Base-by-base conservation (phyloP, 2,888 invertebrate genomes). In the Shargacucullia verbasci region DNA sequence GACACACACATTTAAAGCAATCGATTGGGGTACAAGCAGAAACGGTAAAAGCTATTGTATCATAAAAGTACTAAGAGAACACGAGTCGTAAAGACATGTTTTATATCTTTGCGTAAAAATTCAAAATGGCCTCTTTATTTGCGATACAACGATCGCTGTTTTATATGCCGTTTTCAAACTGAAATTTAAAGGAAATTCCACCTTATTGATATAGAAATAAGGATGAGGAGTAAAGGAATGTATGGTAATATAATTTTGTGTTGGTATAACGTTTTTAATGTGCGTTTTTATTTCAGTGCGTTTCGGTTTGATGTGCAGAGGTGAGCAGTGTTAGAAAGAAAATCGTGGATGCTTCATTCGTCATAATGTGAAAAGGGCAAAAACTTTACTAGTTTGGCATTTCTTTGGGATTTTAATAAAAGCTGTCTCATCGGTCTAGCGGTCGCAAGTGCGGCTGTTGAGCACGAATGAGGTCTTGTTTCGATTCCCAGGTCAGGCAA, bases 101-200 rank as follows among this genome's bases (percentile, higher is more conserved):
- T 82, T 76, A 81, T 80, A 67, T 67, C 68, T 70, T 57, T 37
- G 61, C 74, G 74, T 75, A 81, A 81, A 81, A 82, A 82, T 82
- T 79, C 83, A 76, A 80, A 76, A 83, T 82, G 80, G 82, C 78
- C 64, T 55, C 74, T 78, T 74, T 74, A 75, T 77, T 77, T 73
- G 70, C 71, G 71, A 79, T 78, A 81, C 74, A 79, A 76, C 59
- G 67, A 64, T 50, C 52, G 62, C 58, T 39, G 68, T 73, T 71
- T 70, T 64, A 65, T 59, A 54, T 69, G 61, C 61, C 43, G 35
- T 62, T 76, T 12, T n/a, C 33, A 35, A 56, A 34, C 11, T 49
- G 20, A 13, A 33, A 53, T 31, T 13, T 25, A 34, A 15, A 38
- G 14, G 35, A 72, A 67, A 62, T 48, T 70, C 40, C 45, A 61